A percentile compares a stretch with the other conserved stretches of the same genome.
Conservation (phyloP, 2,113 vertebrate species). For the Megatriorchis doriae region DNA sequence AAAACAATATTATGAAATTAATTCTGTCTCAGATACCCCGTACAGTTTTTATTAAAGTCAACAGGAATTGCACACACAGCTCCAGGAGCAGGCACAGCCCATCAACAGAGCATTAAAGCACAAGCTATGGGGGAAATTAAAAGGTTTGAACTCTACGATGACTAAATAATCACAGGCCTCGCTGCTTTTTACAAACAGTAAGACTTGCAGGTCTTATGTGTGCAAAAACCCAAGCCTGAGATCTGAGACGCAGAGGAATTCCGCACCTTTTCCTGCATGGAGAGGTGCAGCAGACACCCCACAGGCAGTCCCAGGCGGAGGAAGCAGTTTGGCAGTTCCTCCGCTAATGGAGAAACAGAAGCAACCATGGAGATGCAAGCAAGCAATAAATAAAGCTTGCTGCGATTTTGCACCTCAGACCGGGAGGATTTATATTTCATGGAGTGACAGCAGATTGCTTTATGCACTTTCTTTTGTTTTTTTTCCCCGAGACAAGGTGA, state of each 20-base stretch:
- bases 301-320: background rate
- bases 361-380: background rate
- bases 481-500: background rate
- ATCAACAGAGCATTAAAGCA: background rate
- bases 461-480: background rate
- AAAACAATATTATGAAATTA: conserved; percentile 28
- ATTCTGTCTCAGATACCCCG: background rate
- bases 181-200: background rate
- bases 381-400: background rate
- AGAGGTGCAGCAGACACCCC: background rate
- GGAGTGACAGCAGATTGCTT: background rate
- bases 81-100: background rate
- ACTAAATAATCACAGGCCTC: background rate
- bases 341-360: background rate
- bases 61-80: background rate
- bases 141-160: background rate
- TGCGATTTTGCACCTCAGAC: background rate
- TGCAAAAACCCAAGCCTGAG: background rate
- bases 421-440: background rate
- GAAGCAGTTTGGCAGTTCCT: background rate
- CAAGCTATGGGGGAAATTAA: background rate
- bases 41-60: conserved; percentile 36
- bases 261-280: background rate
- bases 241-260: background rate
- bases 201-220: background rate